phyloP scores from a whole-genome alignment of 2,113 vertebrate species.

The Mormoops blainvillei region DNA sequence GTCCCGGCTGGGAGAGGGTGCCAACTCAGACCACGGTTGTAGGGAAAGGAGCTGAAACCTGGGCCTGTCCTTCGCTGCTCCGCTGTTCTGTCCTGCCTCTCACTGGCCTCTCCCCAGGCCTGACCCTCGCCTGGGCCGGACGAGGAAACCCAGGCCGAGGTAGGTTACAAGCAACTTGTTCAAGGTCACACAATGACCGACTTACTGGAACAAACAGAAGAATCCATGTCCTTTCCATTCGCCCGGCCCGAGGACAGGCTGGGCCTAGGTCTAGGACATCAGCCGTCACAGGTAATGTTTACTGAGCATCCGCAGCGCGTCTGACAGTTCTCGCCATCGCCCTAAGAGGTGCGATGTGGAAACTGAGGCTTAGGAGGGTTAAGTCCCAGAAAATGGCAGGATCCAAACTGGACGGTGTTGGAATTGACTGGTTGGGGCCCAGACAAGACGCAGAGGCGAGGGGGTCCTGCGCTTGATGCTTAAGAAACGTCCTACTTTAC shows the following conservation, averaged over 20 bases:
- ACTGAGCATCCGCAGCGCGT: fast-evolving
- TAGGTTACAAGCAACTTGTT: not conserved
- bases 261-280: not conserved
- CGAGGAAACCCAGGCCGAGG: not conserved
- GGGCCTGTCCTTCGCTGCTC: fast-evolving
- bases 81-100: not conserved
- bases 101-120: fast-evolving
- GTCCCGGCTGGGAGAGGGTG: not conserved
- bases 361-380: too few relatives aligned
- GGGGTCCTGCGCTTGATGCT: fast-evolving
- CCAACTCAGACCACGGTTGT: not conserved
- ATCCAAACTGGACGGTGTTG: not conserved
- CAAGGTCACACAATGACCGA: not conserved
- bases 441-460: not conserved
- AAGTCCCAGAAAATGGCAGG: not conserved
- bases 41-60: not conserved
- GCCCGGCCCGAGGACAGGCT: not conserved
- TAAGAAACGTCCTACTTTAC: not conserved
- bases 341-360: too few relatives aligned
- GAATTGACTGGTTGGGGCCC: not conserved
- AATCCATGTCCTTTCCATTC: fast-evolving
- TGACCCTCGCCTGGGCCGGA: not conserved
- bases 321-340: not conserved
- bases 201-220: not conserved
- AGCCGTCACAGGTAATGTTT: fast-evolving